Conservation (phyloP, 2,797 vertebrate genomes). For the Lates japonicus region DNA sequence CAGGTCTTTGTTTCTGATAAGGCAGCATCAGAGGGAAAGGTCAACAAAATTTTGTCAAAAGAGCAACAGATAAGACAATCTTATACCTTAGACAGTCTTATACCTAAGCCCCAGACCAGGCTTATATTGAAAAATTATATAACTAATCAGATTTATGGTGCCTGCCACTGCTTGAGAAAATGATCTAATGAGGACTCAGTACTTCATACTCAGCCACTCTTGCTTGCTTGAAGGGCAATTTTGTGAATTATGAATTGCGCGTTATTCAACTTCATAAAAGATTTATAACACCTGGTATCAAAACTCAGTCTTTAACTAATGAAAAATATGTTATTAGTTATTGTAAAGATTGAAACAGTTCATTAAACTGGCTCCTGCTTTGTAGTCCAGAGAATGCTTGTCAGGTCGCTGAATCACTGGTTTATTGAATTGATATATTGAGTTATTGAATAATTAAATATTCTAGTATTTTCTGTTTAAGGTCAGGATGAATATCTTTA, state of each 20-base stretch:
- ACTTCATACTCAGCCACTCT: background rate
- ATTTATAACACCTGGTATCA: background rate
- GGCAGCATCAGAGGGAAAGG: slow-evolving; percentile 32
- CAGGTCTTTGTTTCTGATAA: slow-evolving; percentile 52
- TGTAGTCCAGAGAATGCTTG: background rate
- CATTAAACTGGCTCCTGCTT: background rate
- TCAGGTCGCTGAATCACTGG: background rate
- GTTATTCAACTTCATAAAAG: background rate
- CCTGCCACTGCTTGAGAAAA: background rate
- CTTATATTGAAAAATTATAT: slow-evolving; percentile 32
- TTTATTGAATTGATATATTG: background rate
- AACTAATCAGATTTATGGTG: slow-evolving; percentile 28
- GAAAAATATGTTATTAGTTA: background rate
- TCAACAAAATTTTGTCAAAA: slow-evolving; percentile 54
- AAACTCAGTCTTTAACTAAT: background rate
- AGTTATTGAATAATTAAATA: background rate
- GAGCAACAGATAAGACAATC: slow-evolving; percentile 44
- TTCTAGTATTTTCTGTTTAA: background rate
- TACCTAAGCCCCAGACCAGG: background rate
- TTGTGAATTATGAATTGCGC: background rate
- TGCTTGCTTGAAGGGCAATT: background rate
- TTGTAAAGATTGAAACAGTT: background rate
- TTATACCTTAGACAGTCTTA: background rate
- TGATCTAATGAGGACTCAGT: background rate
- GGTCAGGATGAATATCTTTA: background rate